These are phyloP conservation scores for Enoplosus armatus DNA, from an alignment of 2,797 vertebrate genomes.

Conservation along the genomic window DNA sequence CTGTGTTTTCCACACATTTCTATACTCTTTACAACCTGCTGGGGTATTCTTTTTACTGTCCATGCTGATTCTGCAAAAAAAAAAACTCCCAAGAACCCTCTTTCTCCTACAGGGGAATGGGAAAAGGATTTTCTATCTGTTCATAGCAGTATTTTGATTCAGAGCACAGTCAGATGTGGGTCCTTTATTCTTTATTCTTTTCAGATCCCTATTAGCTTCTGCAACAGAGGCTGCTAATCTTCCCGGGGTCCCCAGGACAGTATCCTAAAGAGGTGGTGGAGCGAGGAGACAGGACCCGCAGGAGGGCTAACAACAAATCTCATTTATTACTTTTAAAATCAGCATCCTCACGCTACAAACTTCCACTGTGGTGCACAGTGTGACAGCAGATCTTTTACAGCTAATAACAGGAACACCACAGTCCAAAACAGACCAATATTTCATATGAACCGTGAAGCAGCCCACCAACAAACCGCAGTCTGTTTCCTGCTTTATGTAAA, in stretches of 20 bases:
- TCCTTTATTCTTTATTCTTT: too few relatives aligned
- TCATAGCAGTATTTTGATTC: background rate
- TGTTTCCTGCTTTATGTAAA: background rate
- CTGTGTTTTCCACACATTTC: background rate
- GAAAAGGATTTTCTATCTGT: conserved; percentile 5
- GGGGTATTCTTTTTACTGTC: background rate
- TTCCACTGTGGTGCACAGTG: background rate
- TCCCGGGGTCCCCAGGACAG: too few relatives aligned
- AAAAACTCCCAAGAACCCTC: background rate
- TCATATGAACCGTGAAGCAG: background rate
- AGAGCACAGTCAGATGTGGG: background rate
- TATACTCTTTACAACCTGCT: conserved; percentile 9
- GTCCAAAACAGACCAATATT: background rate
- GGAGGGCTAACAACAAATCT: background rate
- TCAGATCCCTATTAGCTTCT: too few relatives aligned
- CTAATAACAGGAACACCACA: conserved; percentile 1
- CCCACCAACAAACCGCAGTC: background rate
- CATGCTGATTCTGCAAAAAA: conserved; percentile 27
- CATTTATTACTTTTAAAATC: conserved; percentile 8
- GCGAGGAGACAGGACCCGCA: background rate
- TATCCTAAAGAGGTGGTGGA: background rate
- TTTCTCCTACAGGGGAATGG: background rate
- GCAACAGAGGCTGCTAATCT: too few relatives aligned
- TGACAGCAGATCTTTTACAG: background rate
- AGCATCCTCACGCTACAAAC: background rate